These are phyloP conservation scores for Embiotoca jacksoni DNA, from an alignment of 2,113 vertebrate species.

Conservation along the genomic window DNA sequence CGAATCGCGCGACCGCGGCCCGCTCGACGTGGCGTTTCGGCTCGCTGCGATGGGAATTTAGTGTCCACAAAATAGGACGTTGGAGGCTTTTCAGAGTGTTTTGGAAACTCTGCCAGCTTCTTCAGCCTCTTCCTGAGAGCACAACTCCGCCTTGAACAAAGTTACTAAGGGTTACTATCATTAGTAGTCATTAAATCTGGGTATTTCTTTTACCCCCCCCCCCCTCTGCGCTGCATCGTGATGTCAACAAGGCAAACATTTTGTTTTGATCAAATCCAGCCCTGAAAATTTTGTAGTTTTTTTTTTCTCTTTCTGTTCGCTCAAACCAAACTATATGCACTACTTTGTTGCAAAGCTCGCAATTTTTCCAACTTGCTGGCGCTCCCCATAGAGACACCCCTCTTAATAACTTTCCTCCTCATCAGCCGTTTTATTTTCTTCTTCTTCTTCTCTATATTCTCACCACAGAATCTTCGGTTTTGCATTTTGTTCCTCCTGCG, in stretches of 20 bases:
- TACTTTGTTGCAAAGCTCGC: conserved; percentile 70
- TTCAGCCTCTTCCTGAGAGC: not conserved
- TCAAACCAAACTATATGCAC: conserved; percentile 29
- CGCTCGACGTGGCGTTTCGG: no score
- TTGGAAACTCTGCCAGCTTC: not conserved
- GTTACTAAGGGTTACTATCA: conserved; percentile 38
- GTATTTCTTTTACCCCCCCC: not conserved
- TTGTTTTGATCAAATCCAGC: conserved; percentile 70
- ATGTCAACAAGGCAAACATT: conserved; percentile 51
- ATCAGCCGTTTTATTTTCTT: conserved; percentile 67
- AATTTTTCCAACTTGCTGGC: conserved; percentile 52
- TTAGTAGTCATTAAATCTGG: conserved; percentile 50
- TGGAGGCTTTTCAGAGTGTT: not conserved
- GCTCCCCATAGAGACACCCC: conserved; percentile 62
- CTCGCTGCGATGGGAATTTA: no score
- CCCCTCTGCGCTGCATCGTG: conserved; percentile 3
- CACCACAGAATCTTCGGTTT: not conserved
- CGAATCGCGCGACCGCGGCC: no score
- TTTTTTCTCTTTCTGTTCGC: not conserved
- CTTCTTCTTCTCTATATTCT: conserved; percentile 43
- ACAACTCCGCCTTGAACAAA: conserved; percentile 13
- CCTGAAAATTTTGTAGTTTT: conserved; percentile 32
- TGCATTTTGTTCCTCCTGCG: conserved; percentile 41
- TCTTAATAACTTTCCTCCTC: conserved; percentile 72
- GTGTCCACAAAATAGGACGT: no score